These are phyloP conservation scores for Momotus momota DNA, from an alignment of 2,797 vertebrate species.

Conservation along the genomic window DNA sequence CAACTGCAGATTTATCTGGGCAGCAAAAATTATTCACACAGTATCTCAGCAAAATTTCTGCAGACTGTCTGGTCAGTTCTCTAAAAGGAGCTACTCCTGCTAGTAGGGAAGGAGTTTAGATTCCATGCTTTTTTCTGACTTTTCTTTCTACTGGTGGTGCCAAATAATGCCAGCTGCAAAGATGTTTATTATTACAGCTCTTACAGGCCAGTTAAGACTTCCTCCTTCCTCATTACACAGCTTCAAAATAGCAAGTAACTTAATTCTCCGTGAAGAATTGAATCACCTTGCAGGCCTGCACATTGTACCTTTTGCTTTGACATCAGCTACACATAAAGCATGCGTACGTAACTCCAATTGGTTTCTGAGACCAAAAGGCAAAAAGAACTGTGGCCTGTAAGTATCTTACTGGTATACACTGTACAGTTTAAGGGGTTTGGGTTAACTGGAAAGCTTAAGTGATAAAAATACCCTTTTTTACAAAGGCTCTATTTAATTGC, in stretches of 20 bases:
- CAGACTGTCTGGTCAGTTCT: neutral
- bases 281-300: neutral
- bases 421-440: neutral
- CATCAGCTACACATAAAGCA: neutral
- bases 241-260: neutral
- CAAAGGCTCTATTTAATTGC: constrained; percentile 46
- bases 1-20: neutral
- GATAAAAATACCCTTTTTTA: constrained; percentile 19
- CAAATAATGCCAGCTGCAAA: neutral
- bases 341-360: neutral
- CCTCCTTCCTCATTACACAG: neutral
- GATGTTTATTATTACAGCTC: neutral
- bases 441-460: constrained; percentile 16
- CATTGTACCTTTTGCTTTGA: neutral
- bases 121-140: neutral
- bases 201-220: neutral
- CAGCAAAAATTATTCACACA: neutral
- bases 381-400: neutral
- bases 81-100: neutral
- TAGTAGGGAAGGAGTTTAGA: neutral
- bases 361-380: neutral
- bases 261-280: neutral
- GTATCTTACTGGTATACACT: neutral
- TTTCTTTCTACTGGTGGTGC: neutral
- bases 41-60: neutral